Base-by-base conservation (phyloP, 2,797 vertebrate species). In the Eremophila alpestris region DNA sequence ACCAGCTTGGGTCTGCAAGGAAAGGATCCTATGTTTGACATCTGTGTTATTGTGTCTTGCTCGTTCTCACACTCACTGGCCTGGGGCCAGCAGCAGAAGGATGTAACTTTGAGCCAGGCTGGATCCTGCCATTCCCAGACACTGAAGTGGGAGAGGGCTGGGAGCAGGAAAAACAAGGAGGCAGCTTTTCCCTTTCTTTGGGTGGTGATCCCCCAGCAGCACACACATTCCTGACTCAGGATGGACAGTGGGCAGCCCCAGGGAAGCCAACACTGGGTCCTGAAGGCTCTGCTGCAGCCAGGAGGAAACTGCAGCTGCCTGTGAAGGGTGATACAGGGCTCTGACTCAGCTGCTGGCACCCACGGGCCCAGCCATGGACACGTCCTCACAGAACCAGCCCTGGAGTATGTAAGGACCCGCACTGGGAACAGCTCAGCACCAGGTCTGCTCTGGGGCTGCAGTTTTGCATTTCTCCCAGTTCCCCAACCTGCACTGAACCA, bases 121-220 rank as follows among this genome's bases (percentile, higher is more conserved):
- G 16, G 82, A 26, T 67, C 55, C 63, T 71, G 90, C 88, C 26
- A 43, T 96, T 96, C 93, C 94, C 95, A 94, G 89, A 52, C 3
- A 62, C 45, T 92, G 83, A 55, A 81, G 49, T 2, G 80, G 86
- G 92, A 93, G 52, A 75, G 78, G 83, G 88, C 32, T 58, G 21
- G 81, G 49, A 67, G 83, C 76, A 95, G 87, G 88, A 94, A 92
- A 26, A 95, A 78, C 84, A 86, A 93, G 93, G 65, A 95, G 73
- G 84, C 76, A 88, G 94, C 84, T 94, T 91, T 95, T 89, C 91
- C 93, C 87, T 87, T 95, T 92, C 93, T 91, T 59, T 78, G 87
- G 96, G 97, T 97, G 97, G 97, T 87, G 75, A 96, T 98, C 91
- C 96, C 97, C 95, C 30, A 23, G 32, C 87, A 87, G 92, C 46